phyloP scores from a whole-genome alignment of 2,113 vertebrate species.

The Phylloscopus whistleri region DNA sequence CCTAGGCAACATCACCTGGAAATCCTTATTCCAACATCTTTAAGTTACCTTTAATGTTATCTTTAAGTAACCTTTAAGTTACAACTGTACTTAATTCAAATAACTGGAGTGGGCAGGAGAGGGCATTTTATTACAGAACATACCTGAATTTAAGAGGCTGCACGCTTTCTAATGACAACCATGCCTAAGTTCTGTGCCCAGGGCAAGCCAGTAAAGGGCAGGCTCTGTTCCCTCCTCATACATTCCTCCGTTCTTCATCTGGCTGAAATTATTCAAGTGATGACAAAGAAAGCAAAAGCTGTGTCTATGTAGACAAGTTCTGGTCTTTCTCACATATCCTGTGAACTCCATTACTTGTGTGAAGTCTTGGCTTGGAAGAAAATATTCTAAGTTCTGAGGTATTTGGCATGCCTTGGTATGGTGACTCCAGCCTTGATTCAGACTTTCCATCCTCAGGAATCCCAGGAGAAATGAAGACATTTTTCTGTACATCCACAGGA shows the following conservation, averaged over 20 bases:
- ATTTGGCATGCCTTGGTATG: neutral
- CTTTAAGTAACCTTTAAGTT: neutral
- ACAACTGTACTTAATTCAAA: neutral
- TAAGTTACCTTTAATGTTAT: neutral
- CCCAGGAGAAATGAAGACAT: neutral
- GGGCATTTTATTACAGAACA: neutral
- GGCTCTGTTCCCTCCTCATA: neutral
- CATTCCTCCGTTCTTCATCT: neutral
- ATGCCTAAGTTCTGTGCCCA: neutral
- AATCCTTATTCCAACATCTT: neutral
- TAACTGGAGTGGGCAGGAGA: neutral
- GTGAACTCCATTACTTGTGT: neutral
- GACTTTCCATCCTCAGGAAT: neutral
- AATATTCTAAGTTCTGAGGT: neutral
- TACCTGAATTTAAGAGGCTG: neutral
- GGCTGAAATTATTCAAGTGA: neutral
- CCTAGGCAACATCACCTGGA: neutral
- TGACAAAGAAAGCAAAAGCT: neutral
- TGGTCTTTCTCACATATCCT: neutral
- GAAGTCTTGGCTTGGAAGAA: neutral
- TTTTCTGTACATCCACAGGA: neutral
- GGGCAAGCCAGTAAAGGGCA: neutral
- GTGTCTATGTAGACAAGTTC: neutral
- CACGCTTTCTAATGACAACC: neutral
- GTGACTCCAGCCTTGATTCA: constrained; percentile 2